These are phyloP conservation scores for Ceriagrion tenellum DNA, from an alignment of 2,888 invertebrate genomes.

Conservation along the genomic window DNA sequence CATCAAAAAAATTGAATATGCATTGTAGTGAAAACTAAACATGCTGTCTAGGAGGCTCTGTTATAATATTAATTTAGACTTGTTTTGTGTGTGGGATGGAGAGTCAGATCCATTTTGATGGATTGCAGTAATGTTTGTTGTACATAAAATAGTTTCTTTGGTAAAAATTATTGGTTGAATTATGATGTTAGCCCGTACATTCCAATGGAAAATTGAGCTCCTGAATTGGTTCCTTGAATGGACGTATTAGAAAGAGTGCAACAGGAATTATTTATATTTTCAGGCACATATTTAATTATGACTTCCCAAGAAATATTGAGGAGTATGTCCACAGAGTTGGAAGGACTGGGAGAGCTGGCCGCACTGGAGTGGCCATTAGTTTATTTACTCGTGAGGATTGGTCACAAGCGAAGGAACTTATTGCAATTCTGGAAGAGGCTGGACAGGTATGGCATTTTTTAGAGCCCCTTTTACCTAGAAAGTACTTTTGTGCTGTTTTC, in stretches of 20 bases:
- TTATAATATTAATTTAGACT: too few relatives aligned
- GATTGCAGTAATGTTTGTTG: too few relatives aligned
- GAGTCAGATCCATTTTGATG: too few relatives aligned
- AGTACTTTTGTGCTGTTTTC: too few relatives aligned
- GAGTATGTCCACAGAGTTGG: constrained; percentile 98
- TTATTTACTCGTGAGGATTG: constrained; percentile 90
- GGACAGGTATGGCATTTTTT: constrained; percentile 80
- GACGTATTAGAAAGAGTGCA: background rate
- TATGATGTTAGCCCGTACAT: too few relatives aligned
- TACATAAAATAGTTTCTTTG: too few relatives aligned
- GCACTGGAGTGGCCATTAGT: constrained; percentile 89
- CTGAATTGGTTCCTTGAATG: background rate
- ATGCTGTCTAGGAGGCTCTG: too few relatives aligned
- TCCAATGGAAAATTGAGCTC: too few relatives aligned
- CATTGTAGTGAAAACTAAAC: too few relatives aligned
- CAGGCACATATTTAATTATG: constrained; percentile 93
- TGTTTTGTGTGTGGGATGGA: too few relatives aligned
- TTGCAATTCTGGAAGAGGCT: constrained; percentile 92
- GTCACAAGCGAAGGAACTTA: constrained; percentile 89
- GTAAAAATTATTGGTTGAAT: too few relatives aligned
- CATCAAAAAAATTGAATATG: too few relatives aligned
- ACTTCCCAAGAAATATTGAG: constrained; percentile 96
- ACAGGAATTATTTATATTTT: constrained; percentile 72
- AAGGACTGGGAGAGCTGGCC: constrained; percentile 95
- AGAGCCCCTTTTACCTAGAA: background rate